phyloP scores from a whole-genome alignment of 2,888 invertebrate genomes.

The Glyphotaelius pellucidus region DNA sequence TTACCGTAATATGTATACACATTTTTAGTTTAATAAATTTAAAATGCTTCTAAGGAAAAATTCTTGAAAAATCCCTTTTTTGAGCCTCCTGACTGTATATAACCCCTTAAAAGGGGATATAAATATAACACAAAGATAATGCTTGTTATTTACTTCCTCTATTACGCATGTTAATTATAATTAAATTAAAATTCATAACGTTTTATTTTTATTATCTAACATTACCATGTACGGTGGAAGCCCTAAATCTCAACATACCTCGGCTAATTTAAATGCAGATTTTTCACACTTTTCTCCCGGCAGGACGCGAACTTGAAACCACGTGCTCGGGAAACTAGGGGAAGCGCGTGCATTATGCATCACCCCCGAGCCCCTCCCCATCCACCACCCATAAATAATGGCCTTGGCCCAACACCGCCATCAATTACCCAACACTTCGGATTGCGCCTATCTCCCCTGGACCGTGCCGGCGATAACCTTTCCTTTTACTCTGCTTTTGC shows the following conservation, averaged over 20 bases:
- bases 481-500: constrained; percentile 34
- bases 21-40: too few species aligned
- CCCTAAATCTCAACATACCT: constrained; percentile 26
- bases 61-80: too few species aligned
- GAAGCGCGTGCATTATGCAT: constrained; percentile 65
- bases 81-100: too few species aligned
- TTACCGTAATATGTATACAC: too few species aligned
- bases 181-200: constrained; percentile 33
- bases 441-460: constrained; percentile 55
- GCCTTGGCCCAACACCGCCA: constrained; percentile 62
- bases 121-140: not conserved
- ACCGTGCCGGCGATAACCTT: constrained; percentile 43
- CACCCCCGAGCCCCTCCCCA: constrained; percentile 51
- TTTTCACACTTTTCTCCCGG: constrained; percentile 42
- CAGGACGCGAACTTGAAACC: constrained; percentile 33
- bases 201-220: constrained; percentile 25
- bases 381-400: constrained; percentile 64
- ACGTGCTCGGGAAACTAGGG: constrained; percentile 47
- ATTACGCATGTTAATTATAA: constrained; percentile 7
- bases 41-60: too few species aligned
- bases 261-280: constrained; percentile 50
- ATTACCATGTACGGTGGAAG: not conserved
- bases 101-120: not conserved
- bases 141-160: not conserved
- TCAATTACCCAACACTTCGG: constrained; percentile 64